Base-by-base conservation (phyloP, 2,113 vertebrate species). In the Calidris pugnax region DNA sequence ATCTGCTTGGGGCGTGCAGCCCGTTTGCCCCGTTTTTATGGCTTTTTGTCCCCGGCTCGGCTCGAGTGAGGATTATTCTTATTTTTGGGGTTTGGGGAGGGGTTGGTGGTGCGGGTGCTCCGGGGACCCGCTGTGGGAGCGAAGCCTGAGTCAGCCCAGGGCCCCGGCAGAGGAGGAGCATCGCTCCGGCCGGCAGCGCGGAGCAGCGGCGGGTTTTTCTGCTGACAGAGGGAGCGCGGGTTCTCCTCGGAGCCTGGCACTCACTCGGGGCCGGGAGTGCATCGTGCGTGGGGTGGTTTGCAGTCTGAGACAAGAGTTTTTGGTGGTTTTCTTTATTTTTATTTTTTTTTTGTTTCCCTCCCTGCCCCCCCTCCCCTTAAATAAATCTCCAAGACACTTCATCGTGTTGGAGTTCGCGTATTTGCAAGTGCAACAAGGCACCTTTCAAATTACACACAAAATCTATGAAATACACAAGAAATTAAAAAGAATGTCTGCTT, bases 211-310 rank as follows among this genome's bases (percentile, higher is more conserved):
- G 2, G 81, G 35, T 21, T 89, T 89, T 83, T 73, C 87, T 85
- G 89, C 94, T 96, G 94, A 92, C 92, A 85, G 93, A 90, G 84
- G 71, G 79, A 87, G 79, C 8, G 48, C 33, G 18, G 92, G 60
- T 76, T 88, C 22, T n/a, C 13, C 7, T 73, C 73, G 10, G 77
- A 94, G 74, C 74, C 92, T 79, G 87, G 77, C 92, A 43, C 85
- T 24, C 78, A 4, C 32, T 75, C 60, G 10, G 20, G n/a, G 57
- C 74, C 4, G 10, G n/a, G 77, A 85, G 62, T 14, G 22, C 28
- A 0, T 10, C n/a, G 48, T 26, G 37, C 3, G 0, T 7, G 27
- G 27, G 88, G 55, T 56, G 27, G 81, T 87, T 39, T 0, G 3
- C 32, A 43, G 77, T 24, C 62, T 75, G 62, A 57, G 84, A 35